phyloP scores from a whole-genome alignment of 1,140 invertebrate genomes.

The Drosophila takahashii region DNA sequence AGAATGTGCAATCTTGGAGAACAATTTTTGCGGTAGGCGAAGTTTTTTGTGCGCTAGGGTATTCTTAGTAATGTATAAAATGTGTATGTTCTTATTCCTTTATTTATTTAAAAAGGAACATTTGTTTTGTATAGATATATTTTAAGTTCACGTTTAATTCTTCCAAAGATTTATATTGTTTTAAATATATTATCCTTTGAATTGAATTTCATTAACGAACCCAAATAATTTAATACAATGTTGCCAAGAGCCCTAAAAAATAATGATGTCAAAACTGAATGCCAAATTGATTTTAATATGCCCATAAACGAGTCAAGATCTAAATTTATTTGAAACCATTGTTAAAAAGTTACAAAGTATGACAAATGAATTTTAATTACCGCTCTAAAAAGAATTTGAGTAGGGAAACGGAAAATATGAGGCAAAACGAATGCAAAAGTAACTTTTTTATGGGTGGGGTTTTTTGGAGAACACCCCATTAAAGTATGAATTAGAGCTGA shows the following conservation, averaged over 20 bases:
- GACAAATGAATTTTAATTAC: slow-evolving; percentile 80
- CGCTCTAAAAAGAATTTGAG: slow-evolving; percentile 63
- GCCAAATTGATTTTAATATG: slow-evolving; percentile 77
- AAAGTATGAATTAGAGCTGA: slow-evolving; percentile 46
- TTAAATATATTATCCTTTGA: neutral
- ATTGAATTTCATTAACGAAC: too few relatives aligned
- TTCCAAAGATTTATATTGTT: too few relatives aligned
- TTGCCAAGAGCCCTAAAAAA: slow-evolving; percentile 30
- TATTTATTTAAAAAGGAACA: slow-evolving; percentile 4
- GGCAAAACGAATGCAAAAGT: slow-evolving; percentile 32
- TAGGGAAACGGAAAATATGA: slow-evolving; percentile 24
- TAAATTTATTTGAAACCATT: slow-evolving; percentile 34
- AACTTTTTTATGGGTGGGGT: slow-evolving; percentile 33
- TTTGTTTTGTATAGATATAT: neutral
- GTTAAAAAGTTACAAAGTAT: slow-evolving; percentile 61
- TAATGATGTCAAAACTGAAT: slow-evolving; percentile 64
- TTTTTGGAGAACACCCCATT: slow-evolving; percentile 44
- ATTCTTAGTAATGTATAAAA: neutral
- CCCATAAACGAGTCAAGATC: slow-evolving; percentile 24
- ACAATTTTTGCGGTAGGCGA: slow-evolving; percentile 6
- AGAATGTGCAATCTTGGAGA: neutral
- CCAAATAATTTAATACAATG: slow-evolving; percentile 16
- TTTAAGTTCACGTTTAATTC: too few relatives aligned
- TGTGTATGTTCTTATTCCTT: neutral
- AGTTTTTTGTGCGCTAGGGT: neutral